Evolutionary conservation across 2,888 invertebrate species (phyloP), one percentile per base, ranked within the genome.

Genomic region (Aphidoletes aphidimyza): DNA sequence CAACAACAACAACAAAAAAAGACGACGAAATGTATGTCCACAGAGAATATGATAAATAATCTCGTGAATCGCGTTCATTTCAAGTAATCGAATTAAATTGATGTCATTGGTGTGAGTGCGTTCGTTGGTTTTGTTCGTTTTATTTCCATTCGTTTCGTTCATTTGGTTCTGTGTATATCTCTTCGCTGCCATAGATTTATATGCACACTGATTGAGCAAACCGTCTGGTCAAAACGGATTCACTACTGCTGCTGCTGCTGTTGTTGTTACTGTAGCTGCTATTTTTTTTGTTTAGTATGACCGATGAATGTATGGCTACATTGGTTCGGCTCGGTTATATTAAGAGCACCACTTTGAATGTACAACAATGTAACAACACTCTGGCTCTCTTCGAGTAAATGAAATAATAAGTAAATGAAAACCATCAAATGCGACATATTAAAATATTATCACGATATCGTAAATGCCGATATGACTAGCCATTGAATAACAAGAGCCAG

Each of bases 91-190:
- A 81, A 81, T 81, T 36, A 81, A 81, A 81, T 81, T 81, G 81
- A 81, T 81, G 37, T 81, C 81, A 81, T 37, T 81, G 37, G 81
- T 81, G 81, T 81, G 81, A 81, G 81, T 81, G 81, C 81, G 81
- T 81, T n/a, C 36, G 36, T 36, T 78, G 19, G 36, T 78, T n/a
- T 37, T 37, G 39, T 37, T 37, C 81, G n/a, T n/a, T n/a, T n/a
- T n/a, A n/a, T n/a, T n/a, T n/a, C n/a, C n/a, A n/a, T n/a, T n/a
- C 14, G 22, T 54, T 54, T 54, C 36, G 36, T 36, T 78, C 36
- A 78, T 78, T n/a, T 37, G 81, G 39, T 37, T 37, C 81, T 54
- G 6, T 54, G 54, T 54, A 26, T 54, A 54, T 54, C 26, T 11
- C 14, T n/a, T 54, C 42, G 14, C n/a, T 42, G 42, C 54, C 54